phyloP scores from a whole-genome alignment of 2,888 invertebrate genomes.

The Thera britannica region DNA sequence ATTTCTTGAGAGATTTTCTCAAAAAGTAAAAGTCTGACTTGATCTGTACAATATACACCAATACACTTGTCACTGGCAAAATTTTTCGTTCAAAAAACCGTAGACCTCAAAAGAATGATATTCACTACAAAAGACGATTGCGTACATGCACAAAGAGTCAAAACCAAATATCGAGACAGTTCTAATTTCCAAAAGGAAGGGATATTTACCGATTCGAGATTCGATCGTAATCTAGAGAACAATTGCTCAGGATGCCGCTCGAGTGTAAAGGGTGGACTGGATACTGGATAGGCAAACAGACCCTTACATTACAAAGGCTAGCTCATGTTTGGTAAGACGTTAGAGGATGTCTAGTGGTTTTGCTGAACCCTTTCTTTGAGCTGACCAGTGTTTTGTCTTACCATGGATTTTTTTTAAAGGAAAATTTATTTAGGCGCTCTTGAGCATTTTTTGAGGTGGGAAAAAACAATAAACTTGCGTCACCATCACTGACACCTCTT shows the following conservation, averaged over 20 bases:
- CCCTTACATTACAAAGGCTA: constrained; percentile 31
- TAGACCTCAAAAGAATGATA: too few species aligned
- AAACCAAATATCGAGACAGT: neutral
- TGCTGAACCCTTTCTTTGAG: constrained; percentile 25
- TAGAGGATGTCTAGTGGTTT: constrained; percentile 32
- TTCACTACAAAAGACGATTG: neutral
- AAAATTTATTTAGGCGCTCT: too few species aligned
- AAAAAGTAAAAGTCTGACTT: too few species aligned
- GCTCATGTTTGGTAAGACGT: constrained; percentile 37
- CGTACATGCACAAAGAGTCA: neutral
- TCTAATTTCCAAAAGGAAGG: constrained; percentile 21
- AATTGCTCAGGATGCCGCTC: constrained; percentile 34
- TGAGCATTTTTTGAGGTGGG: too few species aligned
- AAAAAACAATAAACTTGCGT: too few species aligned
- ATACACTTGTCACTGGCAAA: too few species aligned
- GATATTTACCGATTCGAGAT: constrained; percentile 36
- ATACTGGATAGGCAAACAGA: constrained; percentile 37
- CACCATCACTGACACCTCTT: too few species aligned
- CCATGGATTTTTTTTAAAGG: too few species aligned
- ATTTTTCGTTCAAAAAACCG: too few species aligned
- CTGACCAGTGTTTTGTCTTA: neutral
- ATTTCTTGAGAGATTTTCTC: too few species aligned
- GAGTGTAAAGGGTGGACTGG: constrained; percentile 30
- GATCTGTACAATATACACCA: too few species aligned
- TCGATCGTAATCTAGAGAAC: constrained; percentile 32